phyloP scores from a whole-genome alignment of 2,888 invertebrate genomes.

The Acanthopleura granulata region DNA sequence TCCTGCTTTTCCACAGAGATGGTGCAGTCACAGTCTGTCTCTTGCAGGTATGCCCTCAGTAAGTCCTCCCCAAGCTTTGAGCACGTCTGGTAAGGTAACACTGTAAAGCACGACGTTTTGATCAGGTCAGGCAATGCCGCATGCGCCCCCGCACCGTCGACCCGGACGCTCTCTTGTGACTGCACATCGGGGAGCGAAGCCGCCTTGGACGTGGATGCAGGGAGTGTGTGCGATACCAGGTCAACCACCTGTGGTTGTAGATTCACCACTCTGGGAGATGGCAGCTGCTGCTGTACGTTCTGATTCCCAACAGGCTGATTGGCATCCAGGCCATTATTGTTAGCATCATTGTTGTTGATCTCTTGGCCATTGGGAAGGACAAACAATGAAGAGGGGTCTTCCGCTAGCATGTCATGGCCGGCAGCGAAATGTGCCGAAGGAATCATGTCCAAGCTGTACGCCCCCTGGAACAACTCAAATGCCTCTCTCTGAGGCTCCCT shows the following conservation, averaged over 20 bases:
- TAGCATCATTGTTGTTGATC: constrained; percentile 17
- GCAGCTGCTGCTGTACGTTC: neutral
- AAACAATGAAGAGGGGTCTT: neutral
- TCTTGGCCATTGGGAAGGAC: constrained; percentile 15
- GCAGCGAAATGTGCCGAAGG: neutral
- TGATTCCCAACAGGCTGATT: neutral
- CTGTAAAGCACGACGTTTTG: constrained; percentile 27
- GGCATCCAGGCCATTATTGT: constrained; percentile 8
- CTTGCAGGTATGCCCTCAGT: constrained; percentile 41
- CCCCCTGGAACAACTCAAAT: neutral
- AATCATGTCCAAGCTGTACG: constrained; percentile 3
- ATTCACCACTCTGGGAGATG: neutral
- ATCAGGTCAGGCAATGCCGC: constrained; percentile 26
- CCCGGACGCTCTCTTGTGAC: neutral
- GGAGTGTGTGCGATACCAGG: neutral
- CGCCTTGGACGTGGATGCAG: neutral
- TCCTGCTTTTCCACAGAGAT: constrained; percentile 39
- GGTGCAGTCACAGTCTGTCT: constrained; percentile 40
- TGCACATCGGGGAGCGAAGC: neutral
- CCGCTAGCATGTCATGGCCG: neutral
- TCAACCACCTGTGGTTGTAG: neutral
- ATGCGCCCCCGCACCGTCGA: neutral
- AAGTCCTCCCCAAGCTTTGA: constrained; percentile 48
- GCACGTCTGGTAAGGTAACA: constrained; percentile 38
- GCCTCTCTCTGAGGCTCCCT: neutral